Evolutionary conservation across 2,888 invertebrate genomes (phyloP).

Genomic region (Criorhina ranunculi): DNA sequence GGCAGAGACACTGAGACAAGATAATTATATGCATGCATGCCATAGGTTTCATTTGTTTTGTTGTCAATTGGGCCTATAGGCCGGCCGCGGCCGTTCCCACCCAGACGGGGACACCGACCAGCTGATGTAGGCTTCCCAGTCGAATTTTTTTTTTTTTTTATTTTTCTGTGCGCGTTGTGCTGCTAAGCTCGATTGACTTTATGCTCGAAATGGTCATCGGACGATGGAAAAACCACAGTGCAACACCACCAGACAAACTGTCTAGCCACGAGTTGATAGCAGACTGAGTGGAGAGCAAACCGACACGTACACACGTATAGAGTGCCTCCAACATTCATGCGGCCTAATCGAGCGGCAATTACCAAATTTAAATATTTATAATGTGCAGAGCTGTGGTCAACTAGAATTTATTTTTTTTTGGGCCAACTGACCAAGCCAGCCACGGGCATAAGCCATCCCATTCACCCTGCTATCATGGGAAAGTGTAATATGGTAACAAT

Average conservation of each 20-base stretch:
- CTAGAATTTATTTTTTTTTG: slow-evolving; percentile 48
- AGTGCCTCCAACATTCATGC: slow-evolving; percentile 17
- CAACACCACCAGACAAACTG: slow-evolving; percentile 75
- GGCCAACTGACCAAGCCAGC: slow-evolving; percentile 24
- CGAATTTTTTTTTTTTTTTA: slow-evolving; percentile 7
- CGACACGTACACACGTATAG: slow-evolving; percentile 30
- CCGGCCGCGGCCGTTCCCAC: slow-evolving; percentile 36
- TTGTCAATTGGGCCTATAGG: slow-evolving; percentile 69
- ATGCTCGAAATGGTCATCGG: slow-evolving; percentile 63
- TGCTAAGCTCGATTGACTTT: slow-evolving; percentile 54
- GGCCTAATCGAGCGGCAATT: slow-evolving; percentile 73
- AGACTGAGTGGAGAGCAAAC: not conserved
- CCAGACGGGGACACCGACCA: slow-evolving; percentile 26
- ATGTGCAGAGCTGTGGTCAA: slow-evolving; percentile 66
- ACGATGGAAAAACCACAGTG: slow-evolving; percentile 61
- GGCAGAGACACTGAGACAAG: slow-evolving; percentile 74
- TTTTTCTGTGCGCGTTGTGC: not conserved
- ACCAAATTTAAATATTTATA: slow-evolving; percentile 76
- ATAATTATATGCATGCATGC: slow-evolving; percentile 84
- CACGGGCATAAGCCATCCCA: not conserved
- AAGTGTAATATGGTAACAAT: slow-evolving; percentile 50
- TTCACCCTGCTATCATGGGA: slow-evolving; percentile 50
- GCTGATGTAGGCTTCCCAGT: slow-evolving; percentile 32
- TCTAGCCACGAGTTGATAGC: slow-evolving; percentile 62
- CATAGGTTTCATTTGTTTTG: slow-evolving; percentile 72